Base-by-base conservation (phyloP, 2,113 vertebrate genomes). In the Recurvirostra avosetta region DNA sequence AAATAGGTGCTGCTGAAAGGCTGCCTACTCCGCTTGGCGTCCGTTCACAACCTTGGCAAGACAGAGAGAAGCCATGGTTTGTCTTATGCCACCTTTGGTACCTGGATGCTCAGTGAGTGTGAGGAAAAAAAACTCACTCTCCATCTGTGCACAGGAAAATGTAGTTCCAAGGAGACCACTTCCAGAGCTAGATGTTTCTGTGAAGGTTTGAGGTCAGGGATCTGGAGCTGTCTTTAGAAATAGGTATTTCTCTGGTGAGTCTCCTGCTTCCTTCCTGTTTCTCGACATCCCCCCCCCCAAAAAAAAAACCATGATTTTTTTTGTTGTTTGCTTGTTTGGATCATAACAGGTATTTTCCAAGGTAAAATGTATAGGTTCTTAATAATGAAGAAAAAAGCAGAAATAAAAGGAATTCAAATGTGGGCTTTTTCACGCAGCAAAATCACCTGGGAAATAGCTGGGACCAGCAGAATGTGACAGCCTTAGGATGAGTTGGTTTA, bases 241-340 rank as follows among this genome's bases (percentile, higher is more conserved):
- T 0, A 43, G 19, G 8, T 7, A 6, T 3, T 19, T 41, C 8
- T 58, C 32, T 50, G 22, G 4, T 14, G 15, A 34, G 5, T 55
- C n/a, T 75, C 15, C n/a, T 71, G 65, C n/a, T 7, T 45, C 49
- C 18, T 80, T 9, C 17, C 30, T 15, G 2, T 34, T 75, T 72
- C 15, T 32, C 47, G 15, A 38, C 6, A 40, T 40, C 40, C 8
- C 41, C 10, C 4, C 22, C 17, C 43, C n/a, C n/a, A n/a, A 41
- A 41, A 41, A 41, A 45, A 45, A 45, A 45, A 8, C 4, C 20
- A 9, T 36, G 7, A 9, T 2, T 17, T 73, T 75, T 22, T 32
- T 47, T 66, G 4, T 55, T 90, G 13, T 15, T 43, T 29, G 15
- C 18, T 75, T 76, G 8, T 13, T 45, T 82, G 34, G 23, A 62